These are phyloP conservation scores for Sebastes wilsoni DNA, from an alignment of 2,797 vertebrate genomes.

Conservation along the genomic window DNA sequence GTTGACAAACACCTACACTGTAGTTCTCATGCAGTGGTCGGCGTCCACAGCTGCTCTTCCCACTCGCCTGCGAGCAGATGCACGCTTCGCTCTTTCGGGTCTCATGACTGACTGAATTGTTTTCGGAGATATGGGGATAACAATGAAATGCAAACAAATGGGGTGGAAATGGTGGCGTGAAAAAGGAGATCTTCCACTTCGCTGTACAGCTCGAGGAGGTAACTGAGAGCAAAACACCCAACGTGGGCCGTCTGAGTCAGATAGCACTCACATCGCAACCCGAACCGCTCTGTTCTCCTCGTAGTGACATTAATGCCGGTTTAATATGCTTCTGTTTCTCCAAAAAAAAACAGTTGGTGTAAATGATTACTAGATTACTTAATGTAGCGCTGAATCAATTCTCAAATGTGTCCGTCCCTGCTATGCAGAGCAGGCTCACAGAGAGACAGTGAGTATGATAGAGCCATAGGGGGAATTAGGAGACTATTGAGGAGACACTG, in stretches of 20 bases:
- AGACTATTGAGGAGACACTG: conserved; percentile 63
- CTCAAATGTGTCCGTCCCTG: conserved; percentile 76
- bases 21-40: conserved; percentile 60
- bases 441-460: conserved; percentile 68
- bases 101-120: conserved; percentile 53
- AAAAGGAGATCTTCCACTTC: conserved; percentile 76
- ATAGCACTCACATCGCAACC: conserved; percentile 58
- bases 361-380: conserved; percentile 82
- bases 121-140: conserved; percentile 35
- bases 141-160: conserved; percentile 65
- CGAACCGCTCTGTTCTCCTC: conserved; percentile 43
- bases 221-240: conserved; percentile 39
- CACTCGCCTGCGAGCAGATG: conserved; percentile 64
- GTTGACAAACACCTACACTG: conserved; percentile 71
- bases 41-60: conserved; percentile 69
- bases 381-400: conserved; percentile 84
- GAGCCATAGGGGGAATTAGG: conserved; percentile 78
- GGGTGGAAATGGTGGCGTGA: conserved; percentile 64
- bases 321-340: conserved; percentile 78
- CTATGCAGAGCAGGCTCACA: conserved; percentile 35
- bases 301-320: conserved; percentile 75
- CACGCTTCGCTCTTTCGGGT: conserved; percentile 38
- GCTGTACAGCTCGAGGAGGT: conserved; percentile 68
- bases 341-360: conserved; percentile 72
- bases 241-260: conserved; percentile 51